Percentiles rank a stretch among this genome's conserved stretches.
Evolutionary conservation across 1,140 invertebrate genomes (phyloP).

Genomic region (Zaprionus davidi): DNA sequence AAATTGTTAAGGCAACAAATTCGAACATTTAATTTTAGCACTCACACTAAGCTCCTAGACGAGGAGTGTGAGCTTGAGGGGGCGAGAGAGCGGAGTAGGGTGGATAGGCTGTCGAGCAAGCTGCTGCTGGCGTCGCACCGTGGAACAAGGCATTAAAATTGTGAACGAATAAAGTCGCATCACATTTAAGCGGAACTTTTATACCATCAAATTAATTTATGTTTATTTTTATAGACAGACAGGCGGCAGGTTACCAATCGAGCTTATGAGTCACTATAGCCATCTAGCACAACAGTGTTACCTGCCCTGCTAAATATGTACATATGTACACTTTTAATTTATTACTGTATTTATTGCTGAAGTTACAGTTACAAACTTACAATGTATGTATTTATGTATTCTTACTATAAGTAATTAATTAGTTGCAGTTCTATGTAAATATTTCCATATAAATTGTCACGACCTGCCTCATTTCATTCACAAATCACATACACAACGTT

Average conservation of each 20-base stretch:
- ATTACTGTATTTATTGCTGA: no score
- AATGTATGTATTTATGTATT: neutral
- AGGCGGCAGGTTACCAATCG: neutral
- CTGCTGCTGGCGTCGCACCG: conserved; percentile 33
- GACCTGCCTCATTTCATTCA: conserved; percentile 44
- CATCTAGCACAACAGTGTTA: no score
- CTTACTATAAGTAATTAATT: neutral
- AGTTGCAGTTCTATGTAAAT: neutral
- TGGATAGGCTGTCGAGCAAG: conserved; percentile 17
- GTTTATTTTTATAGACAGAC: conserved; percentile 1
- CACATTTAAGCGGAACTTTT: neutral
- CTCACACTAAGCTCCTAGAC: conserved; percentile 25
- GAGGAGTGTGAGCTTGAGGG: conserved; percentile 2
- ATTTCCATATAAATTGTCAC: neutral
- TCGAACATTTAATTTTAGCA: conserved; percentile 81
- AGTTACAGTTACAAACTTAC: no score
- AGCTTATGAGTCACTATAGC: neutral
- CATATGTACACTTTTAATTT: no score
- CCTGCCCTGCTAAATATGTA: no score
- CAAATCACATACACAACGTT: neutral
- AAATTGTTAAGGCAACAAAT: conserved; percentile 68
- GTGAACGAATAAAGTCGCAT: neutral
- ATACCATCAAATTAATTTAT: neutral
- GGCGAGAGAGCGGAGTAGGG: conserved; percentile 9
- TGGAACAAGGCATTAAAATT: conserved; percentile 9